Evolutionary conservation across 2,888 invertebrate genomes (phyloP).

Genomic region (Tenthredo livida): DNA sequence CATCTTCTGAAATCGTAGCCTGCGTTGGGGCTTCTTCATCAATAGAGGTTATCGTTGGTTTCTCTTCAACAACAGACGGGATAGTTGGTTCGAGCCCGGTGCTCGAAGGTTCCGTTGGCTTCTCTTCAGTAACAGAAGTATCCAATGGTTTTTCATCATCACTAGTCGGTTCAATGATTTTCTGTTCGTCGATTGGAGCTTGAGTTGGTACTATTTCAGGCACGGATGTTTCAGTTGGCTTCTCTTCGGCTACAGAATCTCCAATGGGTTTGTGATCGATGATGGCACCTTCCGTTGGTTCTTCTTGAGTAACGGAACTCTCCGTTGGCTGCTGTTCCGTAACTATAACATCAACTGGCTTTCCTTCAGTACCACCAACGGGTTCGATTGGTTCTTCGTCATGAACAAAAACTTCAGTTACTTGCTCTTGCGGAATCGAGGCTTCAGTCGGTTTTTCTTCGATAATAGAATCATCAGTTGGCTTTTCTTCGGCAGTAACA

Average conservation of each 20-base stretch:
- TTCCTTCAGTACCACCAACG: neutral
- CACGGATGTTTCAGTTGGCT: slow-evolving; percentile 33
- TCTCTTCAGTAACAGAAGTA: slow-evolving; percentile 55
- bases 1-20: neutral
- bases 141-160: slow-evolving; percentile 56
- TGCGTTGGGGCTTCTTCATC: slow-evolving; percentile 70
- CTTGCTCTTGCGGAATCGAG: neutral
- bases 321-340: slow-evolving; percentile 49
- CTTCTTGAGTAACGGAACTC: slow-evolving; percentile 30
- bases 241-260: slow-evolving; percentile 55
- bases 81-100: slow-evolving; percentile 55
- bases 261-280: slow-evolving; percentile 40
- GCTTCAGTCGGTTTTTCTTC: slow-evolving; percentile 57
- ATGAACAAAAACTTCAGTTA: slow-evolving; percentile 34
- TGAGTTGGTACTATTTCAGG: slow-evolving; percentile 54
- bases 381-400: slow-evolving; percentile 53
- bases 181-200: slow-evolving; percentile 52
- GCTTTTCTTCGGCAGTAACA: slow-evolving; percentile 56
- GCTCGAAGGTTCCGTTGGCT: slow-evolving; percentile 51
- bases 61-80: slow-evolving; percentile 61
- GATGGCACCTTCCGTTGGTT: slow-evolving; percentile 46
- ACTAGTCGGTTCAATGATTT: slow-evolving; percentile 43
- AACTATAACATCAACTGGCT: slow-evolving; percentile 28
- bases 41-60: slow-evolving; percentile 55
- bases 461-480: slow-evolving; percentile 45